Conservation (phyloP, 2,113 vertebrate species). For the Scopus umbretta region DNA sequence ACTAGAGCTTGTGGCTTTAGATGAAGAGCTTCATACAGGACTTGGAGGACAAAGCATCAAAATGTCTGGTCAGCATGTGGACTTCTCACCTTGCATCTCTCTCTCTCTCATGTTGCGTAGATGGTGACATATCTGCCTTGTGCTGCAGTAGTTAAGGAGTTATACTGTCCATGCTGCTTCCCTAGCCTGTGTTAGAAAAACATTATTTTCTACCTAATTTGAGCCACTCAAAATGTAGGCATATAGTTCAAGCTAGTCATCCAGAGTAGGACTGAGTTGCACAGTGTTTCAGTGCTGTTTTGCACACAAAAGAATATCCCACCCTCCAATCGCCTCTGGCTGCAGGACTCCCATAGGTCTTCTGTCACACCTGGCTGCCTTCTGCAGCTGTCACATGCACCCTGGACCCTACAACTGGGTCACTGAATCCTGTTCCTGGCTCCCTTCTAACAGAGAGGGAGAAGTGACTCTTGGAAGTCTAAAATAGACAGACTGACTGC, state of each 20-base stretch:
- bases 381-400: neutral
- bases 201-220: neutral
- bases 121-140: neutral
- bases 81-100: neutral
- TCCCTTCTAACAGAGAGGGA: neutral
- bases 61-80: neutral
- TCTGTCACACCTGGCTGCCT: neutral
- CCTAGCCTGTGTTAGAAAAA: neutral
- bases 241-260: neutral
- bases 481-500: neutral
- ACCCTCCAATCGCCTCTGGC: neutral
- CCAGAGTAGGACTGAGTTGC: neutral
- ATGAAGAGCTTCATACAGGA: neutral
- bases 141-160: neutral
- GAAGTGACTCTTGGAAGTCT: neutral
- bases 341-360: neutral
- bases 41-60: neutral
- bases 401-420: fast-evolving
- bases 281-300: neutral
- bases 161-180: neutral
- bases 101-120: neutral
- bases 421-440: neutral
- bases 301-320: neutral
- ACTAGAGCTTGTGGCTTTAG: neutral
- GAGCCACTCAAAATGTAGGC: neutral